Conservation (phyloP, 37 sponge, comb jelly and placozoan genomes). For the Haliclona indistincta region DNA sequence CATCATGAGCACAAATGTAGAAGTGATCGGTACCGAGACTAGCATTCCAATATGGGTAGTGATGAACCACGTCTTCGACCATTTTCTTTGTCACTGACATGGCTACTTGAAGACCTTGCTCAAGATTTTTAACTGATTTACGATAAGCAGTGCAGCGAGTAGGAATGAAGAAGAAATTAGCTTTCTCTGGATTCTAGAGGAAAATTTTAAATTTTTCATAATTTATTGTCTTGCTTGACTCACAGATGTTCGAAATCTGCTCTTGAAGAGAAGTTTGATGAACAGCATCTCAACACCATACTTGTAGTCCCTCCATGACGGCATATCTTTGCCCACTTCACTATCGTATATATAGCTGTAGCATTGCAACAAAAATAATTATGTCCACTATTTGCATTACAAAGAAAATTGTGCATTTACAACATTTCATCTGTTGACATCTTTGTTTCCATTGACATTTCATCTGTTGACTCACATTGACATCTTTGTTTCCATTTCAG, state of each 20-base stretch:
- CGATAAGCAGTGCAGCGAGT: constrained; percentile 78
- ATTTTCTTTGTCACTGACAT: constrained; percentile 26
- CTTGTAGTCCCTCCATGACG: constrained; percentile 66
- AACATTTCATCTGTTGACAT: constrained; percentile 8
- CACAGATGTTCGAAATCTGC: constrained; percentile 62
- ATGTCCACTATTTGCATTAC: background rate
- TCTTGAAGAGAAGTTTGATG: constrained; percentile 52
- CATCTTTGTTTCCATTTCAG: constrained; percentile 36
- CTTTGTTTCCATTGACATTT: background rate
- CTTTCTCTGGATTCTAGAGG: constrained; percentile 44
- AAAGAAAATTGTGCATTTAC: constrained; percentile 4
- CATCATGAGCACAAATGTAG: constrained; percentile 82
- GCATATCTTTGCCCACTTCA: constrained; percentile 51
- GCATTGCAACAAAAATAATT: background rate
- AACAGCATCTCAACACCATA: constrained; percentile 83
- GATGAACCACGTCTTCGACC: constrained; percentile 35
- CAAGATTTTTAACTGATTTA: constrained; percentile 43
- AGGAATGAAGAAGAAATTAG: constrained; percentile 69
- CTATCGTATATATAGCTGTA: constrained; percentile 59
- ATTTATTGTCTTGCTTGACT: background rate
- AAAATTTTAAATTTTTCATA: too few species aligned
- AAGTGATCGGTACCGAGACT: constrained; percentile 67
- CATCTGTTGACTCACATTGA: constrained; percentile 32
- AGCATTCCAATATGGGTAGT: constrained; percentile 68
- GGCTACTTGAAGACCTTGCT: constrained; percentile 48